Evolutionary conservation across 2,888 invertebrate species (phyloP), one percentile per base, ranked within the genome.

Genomic region (Rhamphomyia laevipes): DNA sequence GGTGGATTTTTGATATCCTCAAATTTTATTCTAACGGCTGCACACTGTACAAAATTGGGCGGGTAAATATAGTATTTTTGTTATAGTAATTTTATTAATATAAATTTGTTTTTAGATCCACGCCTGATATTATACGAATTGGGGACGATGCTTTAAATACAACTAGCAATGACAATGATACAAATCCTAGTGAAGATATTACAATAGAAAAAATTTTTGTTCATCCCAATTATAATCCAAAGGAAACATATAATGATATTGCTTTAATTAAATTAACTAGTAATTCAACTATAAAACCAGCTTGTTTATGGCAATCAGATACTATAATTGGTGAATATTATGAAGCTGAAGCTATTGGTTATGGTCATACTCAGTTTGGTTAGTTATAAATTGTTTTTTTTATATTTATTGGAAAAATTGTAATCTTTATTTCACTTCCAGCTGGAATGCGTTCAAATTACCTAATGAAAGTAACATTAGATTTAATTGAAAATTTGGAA

Each of bases 201-300:
- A 13, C 15, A 13, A 59, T 73, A 3, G 54, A 50, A 6, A 50
- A 62, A 44, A 61, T 68, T 31, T 62, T 65, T 21, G 52, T 58
- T 10, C 73, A 75, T 61, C 73, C 73, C 15, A 54, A 65, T 6
- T 74, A 74, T 56, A 59, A 57, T 27, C 61, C 63, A 31, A 64
- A 68, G 4, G 56, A 61, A 27, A 67, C 70, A 55, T 76, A 77
- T 59, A 64, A 74, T 50, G 77, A 77, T 53, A 76, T 77, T 52
- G 77, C 75, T 10, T 57, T 77, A 3, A 44, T 77, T 12, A 58
- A 67, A 52, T 54, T 21, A 23, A 15, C 1, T 5, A 6, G 13
- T 9, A 27, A 21, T n/a, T 21, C 27, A 4, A 23, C 1, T 42
- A 3, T 21, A 2, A 17, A n/a, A 15, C 42, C 42, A 15, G 42